phyloP scores from a whole-genome alignment of 2,888 invertebrate genomes.

The Synergus laeviventris region DNA sequence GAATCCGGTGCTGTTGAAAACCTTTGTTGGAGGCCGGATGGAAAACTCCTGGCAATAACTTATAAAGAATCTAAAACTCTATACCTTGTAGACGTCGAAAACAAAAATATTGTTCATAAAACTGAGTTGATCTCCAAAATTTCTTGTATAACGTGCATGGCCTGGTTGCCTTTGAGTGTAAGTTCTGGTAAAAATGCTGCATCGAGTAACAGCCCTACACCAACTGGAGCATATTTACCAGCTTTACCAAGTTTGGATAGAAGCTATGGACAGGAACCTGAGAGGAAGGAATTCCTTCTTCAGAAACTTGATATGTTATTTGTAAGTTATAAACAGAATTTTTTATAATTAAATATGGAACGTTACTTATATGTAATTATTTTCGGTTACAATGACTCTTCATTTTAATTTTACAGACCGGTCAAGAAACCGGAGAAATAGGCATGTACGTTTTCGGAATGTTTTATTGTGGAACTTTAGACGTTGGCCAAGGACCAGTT shows the following conservation, averaged over 20 bases:
- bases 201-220: slow-evolving; percentile 53
- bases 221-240: slow-evolving; percentile 75
- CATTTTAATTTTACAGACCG: slow-evolving; percentile 78
- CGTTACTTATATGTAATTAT: not conserved
- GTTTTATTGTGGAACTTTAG: slow-evolving; percentile 86
- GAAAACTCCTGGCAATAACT: slow-evolving; percentile 84
- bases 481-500: slow-evolving; percentile 65
- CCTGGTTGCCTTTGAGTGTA: slow-evolving; percentile 80
- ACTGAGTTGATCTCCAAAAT: slow-evolving; percentile 74
- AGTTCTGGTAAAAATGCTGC: slow-evolving; percentile 47
- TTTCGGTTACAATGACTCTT: not conserved
- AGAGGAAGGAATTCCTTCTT: slow-evolving; percentile 75
- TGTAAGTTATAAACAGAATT: slow-evolving; percentile 66
- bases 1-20: slow-evolving; percentile 85
- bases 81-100: slow-evolving; percentile 88
- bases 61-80: slow-evolving; percentile 65
- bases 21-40: slow-evolving; percentile 96
- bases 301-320: slow-evolving; percentile 75
- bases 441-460: slow-evolving; percentile 89
- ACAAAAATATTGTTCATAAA: slow-evolving; percentile 86
- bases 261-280: slow-evolving; percentile 73
- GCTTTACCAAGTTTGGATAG: slow-evolving; percentile 76
- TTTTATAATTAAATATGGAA: not conserved
- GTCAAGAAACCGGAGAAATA: slow-evolving; percentile 83
- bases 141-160: slow-evolving; percentile 82